These are phyloP conservation scores for Ictalurus furcatus DNA, from an alignment of 2,113 vertebrate species.

Conservation along the genomic window DNA sequence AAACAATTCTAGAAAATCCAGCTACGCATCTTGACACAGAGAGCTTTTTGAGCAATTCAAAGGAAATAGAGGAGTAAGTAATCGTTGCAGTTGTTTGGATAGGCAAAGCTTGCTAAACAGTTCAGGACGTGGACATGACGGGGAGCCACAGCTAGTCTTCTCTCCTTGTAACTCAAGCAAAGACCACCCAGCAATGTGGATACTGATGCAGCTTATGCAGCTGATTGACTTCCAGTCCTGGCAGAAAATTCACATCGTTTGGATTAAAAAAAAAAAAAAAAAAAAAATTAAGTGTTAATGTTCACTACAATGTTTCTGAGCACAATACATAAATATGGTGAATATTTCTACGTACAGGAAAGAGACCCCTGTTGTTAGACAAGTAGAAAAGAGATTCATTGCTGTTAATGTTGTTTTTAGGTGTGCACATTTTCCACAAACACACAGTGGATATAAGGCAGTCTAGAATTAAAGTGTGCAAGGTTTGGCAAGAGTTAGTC, in stretches of 20 bases:
- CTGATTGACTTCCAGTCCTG: constrained; percentile 27
- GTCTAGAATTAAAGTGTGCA: constrained; percentile 13
- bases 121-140: constrained; percentile 47
- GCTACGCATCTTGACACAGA: constrained; percentile 33
- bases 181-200: constrained; percentile 50
- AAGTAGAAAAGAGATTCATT: neutral
- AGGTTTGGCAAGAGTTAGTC: constrained; percentile 14
- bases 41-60: constrained; percentile 33
- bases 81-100: constrained; percentile 50
- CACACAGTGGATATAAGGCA: constrained; percentile 6
- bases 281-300: neutral
- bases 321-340: no score
- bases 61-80: constrained; percentile 50
- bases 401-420: constrained; percentile 5
- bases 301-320: neutral
- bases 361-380: neutral
- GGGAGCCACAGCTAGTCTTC: constrained; percentile 33
- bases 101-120: constrained; percentile 52
- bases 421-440: constrained; percentile 17
- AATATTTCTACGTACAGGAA: neutral
- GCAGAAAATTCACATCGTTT: constrained; percentile 1
- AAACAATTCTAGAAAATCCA: neutral
- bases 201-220: constrained; percentile 33
- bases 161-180: constrained; percentile 33
- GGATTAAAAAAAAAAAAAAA: constrained; percentile 1